Evolutionary conservation across 1,140 invertebrate genomes (phyloP).

Genomic region (Melitaea cinxia): DNA sequence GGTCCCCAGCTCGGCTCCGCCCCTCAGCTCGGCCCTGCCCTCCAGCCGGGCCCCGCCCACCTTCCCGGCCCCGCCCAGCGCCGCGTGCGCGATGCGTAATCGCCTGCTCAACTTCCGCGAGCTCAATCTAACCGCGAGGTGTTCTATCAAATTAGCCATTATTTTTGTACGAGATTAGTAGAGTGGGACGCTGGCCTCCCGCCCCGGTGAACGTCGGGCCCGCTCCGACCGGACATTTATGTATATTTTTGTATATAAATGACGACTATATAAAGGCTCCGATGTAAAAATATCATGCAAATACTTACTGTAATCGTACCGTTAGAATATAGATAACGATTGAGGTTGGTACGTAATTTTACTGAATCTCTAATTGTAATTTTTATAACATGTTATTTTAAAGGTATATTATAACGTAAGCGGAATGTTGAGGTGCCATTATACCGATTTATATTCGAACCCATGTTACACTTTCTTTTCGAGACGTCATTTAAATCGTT

Average conservation of each 20-base stretch:
- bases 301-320: conserved; percentile 60
- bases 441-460: conserved; percentile 56
- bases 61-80: background rate
- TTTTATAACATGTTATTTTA: conserved; percentile 75
- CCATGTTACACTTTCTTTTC: conserved; percentile 29
- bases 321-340: conserved; percentile 41
- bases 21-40: conserved; percentile 1
- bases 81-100: background rate
- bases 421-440: conserved; percentile 76
- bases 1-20: background rate
- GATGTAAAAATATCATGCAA: conserved; percentile 72
- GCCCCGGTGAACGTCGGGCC: conserved; percentile 46
- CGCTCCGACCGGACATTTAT: conserved; percentile 64
- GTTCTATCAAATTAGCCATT: conserved; percentile 62
- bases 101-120: conserved; percentile 52
- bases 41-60: conserved; percentile 9
- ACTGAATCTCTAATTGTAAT: conserved; percentile 78
- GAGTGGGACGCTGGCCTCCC: conserved; percentile 38
- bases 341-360: conserved; percentile 54
- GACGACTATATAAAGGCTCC: conserved; percentile 66
- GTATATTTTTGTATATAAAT: conserved; percentile 81
- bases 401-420: conserved; percentile 66
- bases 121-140: conserved; percentile 49
- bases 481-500: background rate
- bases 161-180: conserved; percentile 64